Evolutionary conservation across 2,113 vertebrate species (phyloP).

Genomic region (Eidolon helvum): DNA sequence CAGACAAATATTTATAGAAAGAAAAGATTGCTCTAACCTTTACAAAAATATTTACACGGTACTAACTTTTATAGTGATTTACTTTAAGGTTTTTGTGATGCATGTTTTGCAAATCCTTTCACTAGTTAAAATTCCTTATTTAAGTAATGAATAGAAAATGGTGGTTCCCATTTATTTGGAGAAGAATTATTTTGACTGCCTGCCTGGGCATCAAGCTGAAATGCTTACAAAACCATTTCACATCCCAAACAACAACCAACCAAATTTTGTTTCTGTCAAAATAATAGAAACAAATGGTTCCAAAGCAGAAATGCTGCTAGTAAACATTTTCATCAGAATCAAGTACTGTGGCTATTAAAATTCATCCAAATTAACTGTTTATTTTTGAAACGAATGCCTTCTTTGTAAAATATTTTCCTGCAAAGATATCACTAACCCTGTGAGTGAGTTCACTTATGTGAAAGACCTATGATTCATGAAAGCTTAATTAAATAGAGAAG

Average conservation of each 20-base stretch:
- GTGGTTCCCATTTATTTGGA: constrained; percentile 61
- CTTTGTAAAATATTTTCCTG: constrained; percentile 65
- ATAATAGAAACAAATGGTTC: constrained; percentile 71
- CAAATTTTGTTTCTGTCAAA: constrained; percentile 74
- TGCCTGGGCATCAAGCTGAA: constrained; percentile 67
- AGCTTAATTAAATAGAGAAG: constrained; percentile 43
- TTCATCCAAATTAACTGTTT: constrained; percentile 69
- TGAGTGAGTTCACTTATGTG: not conserved
- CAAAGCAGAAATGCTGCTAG: constrained; percentile 54
- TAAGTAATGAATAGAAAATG: constrained; percentile 61
- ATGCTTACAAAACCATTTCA: constrained; percentile 72
- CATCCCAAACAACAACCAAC: constrained; percentile 67
- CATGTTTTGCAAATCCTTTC: constrained; percentile 51
- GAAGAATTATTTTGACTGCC: constrained; percentile 68
- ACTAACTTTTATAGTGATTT: constrained; percentile 3
- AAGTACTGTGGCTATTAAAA: constrained; percentile 58
- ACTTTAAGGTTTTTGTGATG: constrained; percentile 18
- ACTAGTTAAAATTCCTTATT: constrained; percentile 45
- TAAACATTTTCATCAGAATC: constrained; percentile 71
- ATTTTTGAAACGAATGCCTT: constrained; percentile 63
- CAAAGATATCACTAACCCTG: not conserved
- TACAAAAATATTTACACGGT: constrained; percentile 60
- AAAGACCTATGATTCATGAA: constrained; percentile 34
- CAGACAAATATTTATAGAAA: constrained; percentile 37
- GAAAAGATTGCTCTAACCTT: constrained; percentile 20